A percentile compares a stretch with the other conserved stretches of the same genome.
Conservation (phyloP, 2,113 vertebrate species). For the Benitochromis conjunctus region DNA sequence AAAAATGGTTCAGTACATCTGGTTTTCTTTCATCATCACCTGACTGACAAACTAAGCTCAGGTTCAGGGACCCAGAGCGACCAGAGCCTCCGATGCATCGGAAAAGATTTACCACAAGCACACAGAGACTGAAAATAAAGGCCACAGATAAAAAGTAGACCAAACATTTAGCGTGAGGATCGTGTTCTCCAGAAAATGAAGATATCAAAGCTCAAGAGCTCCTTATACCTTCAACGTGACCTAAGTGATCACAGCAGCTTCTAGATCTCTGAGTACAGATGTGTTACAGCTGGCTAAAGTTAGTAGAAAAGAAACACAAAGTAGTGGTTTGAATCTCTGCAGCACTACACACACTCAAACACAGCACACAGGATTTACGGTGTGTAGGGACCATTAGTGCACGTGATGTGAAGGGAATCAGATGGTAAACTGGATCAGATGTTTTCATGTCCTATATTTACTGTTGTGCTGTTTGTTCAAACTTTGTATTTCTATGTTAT, state of each 20-base stretch:
- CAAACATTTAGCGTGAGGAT: neutral
- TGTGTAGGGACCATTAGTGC: neutral
- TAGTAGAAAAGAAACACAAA: neutral
- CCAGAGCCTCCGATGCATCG: neutral
- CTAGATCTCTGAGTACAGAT: neutral
- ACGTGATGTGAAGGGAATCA: neutral
- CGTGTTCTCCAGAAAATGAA: accelerated
- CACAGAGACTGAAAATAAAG: neutral
- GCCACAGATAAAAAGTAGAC: accelerated
- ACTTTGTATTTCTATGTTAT: neutral
- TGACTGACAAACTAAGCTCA: neutral
- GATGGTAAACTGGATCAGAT: neutral
- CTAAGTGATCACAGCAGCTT: neutral
- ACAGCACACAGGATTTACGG: neutral
- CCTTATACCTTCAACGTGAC: neutral
- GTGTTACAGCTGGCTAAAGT: neutral
- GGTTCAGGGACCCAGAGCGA: neutral
- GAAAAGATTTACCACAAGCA: neutral
- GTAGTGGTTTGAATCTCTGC: neutral
- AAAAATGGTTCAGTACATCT: neutral
- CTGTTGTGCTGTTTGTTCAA: neutral
- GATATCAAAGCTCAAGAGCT: neutral
- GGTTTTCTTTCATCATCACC: neutral
- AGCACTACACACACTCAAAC: neutral
- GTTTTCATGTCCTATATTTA: neutral